A percentile compares a stretch with the other conserved stretches of the same genome.
Evolutionary conservation across 2,797 vertebrate species (phyloP).

Genomic region (Pseudochaenichthys georgianus): DNA sequence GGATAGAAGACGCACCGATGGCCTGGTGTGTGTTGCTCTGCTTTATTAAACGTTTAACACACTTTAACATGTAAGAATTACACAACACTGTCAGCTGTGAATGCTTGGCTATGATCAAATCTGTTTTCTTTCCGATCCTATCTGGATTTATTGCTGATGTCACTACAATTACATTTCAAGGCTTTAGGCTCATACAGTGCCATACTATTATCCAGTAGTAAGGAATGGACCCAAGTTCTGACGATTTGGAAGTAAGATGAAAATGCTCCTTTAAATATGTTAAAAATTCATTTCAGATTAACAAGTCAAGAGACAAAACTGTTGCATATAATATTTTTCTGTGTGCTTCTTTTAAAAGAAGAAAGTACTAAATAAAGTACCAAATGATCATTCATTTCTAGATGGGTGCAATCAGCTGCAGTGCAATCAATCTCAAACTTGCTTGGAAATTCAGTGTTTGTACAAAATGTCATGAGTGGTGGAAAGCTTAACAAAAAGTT

Average conservation of each 20-base stretch:
- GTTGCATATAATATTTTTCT: not conserved
- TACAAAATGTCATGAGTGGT: too few relatives aligned
- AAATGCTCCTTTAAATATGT: not conserved
- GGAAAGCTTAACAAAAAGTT: too few relatives aligned
- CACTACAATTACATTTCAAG: not conserved
- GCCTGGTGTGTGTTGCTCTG: not conserved
- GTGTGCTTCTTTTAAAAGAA: not conserved
- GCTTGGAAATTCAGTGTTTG: not conserved
- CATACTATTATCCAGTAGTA: not conserved
- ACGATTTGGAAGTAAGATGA: not conserved
- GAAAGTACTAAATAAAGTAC: too few relatives aligned
- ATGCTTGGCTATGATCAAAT: constrained; percentile 12
- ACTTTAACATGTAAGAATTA: not conserved
- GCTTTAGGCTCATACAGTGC: not conserved
- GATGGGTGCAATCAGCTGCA: not conserved
- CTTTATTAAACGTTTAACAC: not conserved
- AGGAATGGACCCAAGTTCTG: not conserved
- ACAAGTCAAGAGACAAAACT: not conserved
- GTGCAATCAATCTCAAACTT: not conserved
- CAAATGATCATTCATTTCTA: too few relatives aligned
- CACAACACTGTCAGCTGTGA: not conserved
- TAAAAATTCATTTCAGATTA: not conserved
- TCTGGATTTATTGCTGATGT: constrained; percentile 13
- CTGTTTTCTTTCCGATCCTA: not conserved
- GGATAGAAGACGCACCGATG: constrained; percentile 21